Base-by-base conservation (phyloP, 2,888 invertebrate species). In the Cosmorhoe ocellata region DNA sequence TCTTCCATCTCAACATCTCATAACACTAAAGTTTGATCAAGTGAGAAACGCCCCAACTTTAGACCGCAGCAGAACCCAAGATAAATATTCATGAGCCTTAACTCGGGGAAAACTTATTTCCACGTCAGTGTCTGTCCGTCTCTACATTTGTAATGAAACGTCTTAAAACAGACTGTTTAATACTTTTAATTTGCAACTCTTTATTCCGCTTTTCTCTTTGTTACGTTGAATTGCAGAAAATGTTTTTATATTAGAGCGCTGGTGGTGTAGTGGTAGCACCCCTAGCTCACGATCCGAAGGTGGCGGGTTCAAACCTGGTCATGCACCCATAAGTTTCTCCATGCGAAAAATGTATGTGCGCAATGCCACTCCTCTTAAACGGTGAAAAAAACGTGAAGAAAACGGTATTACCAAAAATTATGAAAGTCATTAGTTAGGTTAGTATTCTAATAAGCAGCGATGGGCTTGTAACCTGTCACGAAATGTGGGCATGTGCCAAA, bases 81-180 rank as follows among this genome's bases (percentile, higher is more conserved):
- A 88, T 89, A 86, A 89, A 89, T 89, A 89, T 88, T 89, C 88
- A 89, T 87, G 85, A 86, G 84, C 64, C 71, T 82, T 80, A 84
- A 86, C 84, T 85, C 71, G 67, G 59, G 50, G 74, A 76, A 83
- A 88, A 87, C 81, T 87, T 87, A 86, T 85, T 86, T 87, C 73
- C 74, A 80, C 84, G 84, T 82, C 84, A 82, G 79, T 77, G 74
- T 80, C 84, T 79, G 80, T 82, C 81, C 77, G 76, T 82, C 78
- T 81, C 81, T 81, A 82, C 77, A 81, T 81, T 84, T 81, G 81
- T 84, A 83, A 85, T 81, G 80, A 80, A 82, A 81, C 74, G 77
- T 71, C 76, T 79, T 80, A 76, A 76, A 81, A 76, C 76, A 75
- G 75, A 72, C 75, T 68, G 76, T 72, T 77, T 77, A 77, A 80